phyloP scores from a whole-genome alignment of 2,113 vertebrate species.

The Mirza zaza region DNA sequence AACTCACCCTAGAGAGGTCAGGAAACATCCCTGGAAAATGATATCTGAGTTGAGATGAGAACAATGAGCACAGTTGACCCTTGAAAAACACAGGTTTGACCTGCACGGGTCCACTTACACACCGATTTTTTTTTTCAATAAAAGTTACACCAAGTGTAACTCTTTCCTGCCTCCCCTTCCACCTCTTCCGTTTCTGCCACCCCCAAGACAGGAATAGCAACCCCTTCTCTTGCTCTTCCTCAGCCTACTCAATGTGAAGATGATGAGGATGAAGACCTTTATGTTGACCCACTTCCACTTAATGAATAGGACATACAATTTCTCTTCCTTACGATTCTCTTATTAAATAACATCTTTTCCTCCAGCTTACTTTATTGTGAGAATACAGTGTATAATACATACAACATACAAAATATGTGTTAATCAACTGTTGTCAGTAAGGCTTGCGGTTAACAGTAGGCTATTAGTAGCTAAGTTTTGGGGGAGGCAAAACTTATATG shows the following conservation, averaged over 20 bases:
- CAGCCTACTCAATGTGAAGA: background rate
- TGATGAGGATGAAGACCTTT: background rate
- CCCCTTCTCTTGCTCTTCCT: background rate
- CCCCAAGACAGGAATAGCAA: background rate
- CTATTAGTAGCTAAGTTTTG: background rate
- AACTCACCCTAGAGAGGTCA: background rate
- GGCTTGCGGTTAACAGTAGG: background rate
- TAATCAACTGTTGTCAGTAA: background rate
- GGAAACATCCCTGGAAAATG: background rate
- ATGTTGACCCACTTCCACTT: background rate
- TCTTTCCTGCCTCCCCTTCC: background rate
- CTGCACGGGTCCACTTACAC: background rate
- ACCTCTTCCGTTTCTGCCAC: background rate
- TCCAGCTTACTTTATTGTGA: background rate
- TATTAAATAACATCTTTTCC: background rate
- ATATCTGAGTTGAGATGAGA: background rate
- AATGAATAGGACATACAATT: background rate
- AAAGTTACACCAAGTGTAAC: background rate
- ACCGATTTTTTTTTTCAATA: background rate
- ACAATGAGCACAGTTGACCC: background rate
- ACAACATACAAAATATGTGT: background rate
- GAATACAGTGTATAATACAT: background rate
- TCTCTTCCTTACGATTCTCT: background rate
- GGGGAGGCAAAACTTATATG: background rate
- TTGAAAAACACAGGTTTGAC: background rate